Evolutionary conservation across 2,113 vertebrate genomes (phyloP).

Genomic region (Ploceus nigricollis): DNA sequence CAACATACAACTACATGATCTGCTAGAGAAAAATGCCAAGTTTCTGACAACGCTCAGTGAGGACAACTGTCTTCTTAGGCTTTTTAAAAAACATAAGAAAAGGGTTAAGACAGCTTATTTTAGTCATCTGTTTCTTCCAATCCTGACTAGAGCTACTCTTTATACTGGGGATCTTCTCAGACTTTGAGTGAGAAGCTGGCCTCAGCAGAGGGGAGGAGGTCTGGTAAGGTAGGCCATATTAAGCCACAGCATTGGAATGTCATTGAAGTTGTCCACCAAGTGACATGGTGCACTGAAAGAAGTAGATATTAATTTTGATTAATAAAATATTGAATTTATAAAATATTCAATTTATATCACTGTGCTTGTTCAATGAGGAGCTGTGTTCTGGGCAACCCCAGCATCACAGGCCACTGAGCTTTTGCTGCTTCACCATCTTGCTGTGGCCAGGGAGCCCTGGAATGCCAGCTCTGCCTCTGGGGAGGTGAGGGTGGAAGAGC

Average conservation of each 20-base stretch:
- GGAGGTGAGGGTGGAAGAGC: not conserved
- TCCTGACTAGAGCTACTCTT: not conserved
- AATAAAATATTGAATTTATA: not conserved
- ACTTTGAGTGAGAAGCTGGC: not conserved
- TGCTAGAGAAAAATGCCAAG: not conserved
- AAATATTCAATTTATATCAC: not conserved
- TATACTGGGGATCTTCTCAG: not conserved
- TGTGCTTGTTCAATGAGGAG: not conserved
- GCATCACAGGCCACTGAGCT: fast-evolving
- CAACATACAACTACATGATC: not conserved
- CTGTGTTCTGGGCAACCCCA: not conserved
- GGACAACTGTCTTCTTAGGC: not conserved
- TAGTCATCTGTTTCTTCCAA: not conserved
- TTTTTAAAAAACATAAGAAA: not conserved
- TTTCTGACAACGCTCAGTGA: not conserved
- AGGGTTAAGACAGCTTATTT: not conserved
- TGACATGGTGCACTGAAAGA: not conserved
- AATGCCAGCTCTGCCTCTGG: not conserved
- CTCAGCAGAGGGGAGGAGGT: not conserved
- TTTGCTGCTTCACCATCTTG: not conserved
- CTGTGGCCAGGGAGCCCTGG: fast-evolving
- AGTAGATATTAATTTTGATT: not conserved
- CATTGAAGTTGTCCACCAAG: not conserved
- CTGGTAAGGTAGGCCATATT: not conserved
- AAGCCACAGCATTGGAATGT: not conserved